These are phyloP conservation scores for Oenanthe oenanthe DNA, from an alignment of 2,113 vertebrate genomes.

Conservation along the genomic window DNA sequence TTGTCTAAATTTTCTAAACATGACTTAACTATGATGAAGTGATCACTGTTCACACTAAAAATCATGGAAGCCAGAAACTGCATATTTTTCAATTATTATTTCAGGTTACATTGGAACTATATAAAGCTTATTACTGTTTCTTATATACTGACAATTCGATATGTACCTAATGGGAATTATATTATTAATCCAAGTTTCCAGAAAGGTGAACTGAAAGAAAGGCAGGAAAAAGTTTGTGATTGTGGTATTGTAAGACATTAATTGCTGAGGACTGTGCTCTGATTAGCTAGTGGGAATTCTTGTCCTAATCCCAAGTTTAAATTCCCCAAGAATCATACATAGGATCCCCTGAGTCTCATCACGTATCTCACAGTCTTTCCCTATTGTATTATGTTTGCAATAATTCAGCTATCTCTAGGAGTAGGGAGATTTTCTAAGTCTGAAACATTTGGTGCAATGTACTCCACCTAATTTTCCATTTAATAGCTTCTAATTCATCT, in stretches of 20 bases:
- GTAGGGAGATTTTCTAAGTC: background rate
- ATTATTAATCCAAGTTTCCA: background rate
- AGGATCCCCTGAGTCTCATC: background rate
- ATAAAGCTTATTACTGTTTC: background rate
- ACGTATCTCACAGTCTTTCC: background rate
- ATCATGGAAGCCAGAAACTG: slow-evolving; percentile 17
- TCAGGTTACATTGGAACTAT: background rate
- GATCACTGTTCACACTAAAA: slow-evolving; percentile 67
- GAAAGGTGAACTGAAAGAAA: background rate
- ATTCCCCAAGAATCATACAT: background rate
- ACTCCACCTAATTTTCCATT: background rate
- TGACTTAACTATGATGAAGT: slow-evolving; percentile 76
- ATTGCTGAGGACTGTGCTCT: background rate
- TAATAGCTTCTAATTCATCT: background rate
- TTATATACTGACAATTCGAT: background rate
- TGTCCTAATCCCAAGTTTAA: background rate
- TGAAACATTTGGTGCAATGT: background rate
- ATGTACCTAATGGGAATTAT: background rate
- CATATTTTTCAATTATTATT: slow-evolving; percentile 59
- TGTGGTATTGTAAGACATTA: background rate
- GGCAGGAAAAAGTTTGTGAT: background rate
- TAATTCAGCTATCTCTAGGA: background rate
- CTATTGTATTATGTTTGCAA: background rate
- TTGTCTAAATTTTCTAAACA: slow-evolving; percentile 79
- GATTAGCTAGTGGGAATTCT: background rate